A percentile compares a stretch with the other conserved stretches of the same genome.
Conservation (phyloP, 37 sponge, comb jelly and placozoan genomes). For the Petrosia ficiformis region DNA sequence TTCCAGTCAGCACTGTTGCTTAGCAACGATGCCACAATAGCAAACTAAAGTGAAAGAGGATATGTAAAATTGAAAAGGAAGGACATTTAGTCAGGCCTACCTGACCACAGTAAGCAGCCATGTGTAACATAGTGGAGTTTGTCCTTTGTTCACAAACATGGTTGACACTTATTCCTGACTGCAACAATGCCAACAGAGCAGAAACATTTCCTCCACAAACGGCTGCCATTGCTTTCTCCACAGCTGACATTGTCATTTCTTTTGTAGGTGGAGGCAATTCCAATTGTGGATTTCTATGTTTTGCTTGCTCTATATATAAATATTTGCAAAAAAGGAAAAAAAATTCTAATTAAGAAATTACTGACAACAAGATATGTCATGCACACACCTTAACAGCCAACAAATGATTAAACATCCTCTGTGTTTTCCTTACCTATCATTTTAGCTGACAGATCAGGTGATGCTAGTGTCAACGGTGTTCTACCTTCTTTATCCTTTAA, state of each 20-base stretch:
- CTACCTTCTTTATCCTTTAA: conserved; percentile 54
- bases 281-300: background rate
- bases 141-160: conserved; percentile 17
- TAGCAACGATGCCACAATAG: conserved; percentile 40
- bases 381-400: too few relatives aligned
- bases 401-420: background rate
- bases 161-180: conserved; percentile 36
- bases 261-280: background rate
- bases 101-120: conserved; percentile 80
- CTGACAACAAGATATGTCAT: too few relatives aligned
- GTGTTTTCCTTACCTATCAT: conserved; percentile 58
- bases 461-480: conserved; percentile 64
- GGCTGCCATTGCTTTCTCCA: conserved; percentile 62
- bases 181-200: conserved; percentile 41
- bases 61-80: background rate
- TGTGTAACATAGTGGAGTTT: conserved; percentile 46
- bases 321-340: too few relatives aligned
- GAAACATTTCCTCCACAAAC: conserved; percentile 68
- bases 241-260: conserved; percentile 18
- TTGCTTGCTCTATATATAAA: background rate
- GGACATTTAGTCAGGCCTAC: conserved; percentile 8
- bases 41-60: conserved; percentile 26
- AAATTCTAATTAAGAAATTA: too few relatives aligned
- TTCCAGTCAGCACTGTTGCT: conserved; percentile 44
- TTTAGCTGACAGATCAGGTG: conserved; percentile 56